A percentile compares a stretch with the other conserved stretches of the same genome.
Evolutionary conservation across 2,888 invertebrate species (phyloP).

Genomic region (Cactoblastis cactorum): DNA sequence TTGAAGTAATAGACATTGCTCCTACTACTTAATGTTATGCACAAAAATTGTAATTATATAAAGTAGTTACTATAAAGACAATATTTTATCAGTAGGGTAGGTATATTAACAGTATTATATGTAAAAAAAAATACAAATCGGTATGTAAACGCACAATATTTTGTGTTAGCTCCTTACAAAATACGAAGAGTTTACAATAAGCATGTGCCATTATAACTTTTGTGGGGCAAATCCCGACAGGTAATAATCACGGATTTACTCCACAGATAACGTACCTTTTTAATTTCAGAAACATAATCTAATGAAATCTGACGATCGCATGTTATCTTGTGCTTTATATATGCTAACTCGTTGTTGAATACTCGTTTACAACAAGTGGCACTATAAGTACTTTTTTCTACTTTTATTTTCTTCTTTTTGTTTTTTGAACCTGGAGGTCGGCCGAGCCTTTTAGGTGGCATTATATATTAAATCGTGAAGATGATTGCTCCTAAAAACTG

Average conservation of each 20-base stretch:
- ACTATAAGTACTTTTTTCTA: background rate
- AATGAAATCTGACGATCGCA: background rate
- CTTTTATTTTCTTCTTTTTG: slow-evolving; percentile 8
- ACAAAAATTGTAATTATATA: no score
- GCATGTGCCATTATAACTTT: background rate
- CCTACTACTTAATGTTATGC: no score
- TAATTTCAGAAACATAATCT: background rate
- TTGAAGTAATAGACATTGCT: no score
- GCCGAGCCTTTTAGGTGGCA: slow-evolving; percentile 59
- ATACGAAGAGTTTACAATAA: slow-evolving; percentile 4
- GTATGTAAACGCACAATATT: no score
- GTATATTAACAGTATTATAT: no score
- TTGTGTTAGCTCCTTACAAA: slow-evolving; percentile 3
- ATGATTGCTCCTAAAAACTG: slow-evolving; percentile 31
- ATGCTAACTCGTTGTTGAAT: background rate
- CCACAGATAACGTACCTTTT: background rate
- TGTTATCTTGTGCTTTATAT: background rate
- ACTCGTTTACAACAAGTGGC: slow-evolving; percentile 15
- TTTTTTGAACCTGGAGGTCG: slow-evolving; percentile 42
- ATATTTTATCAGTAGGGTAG: no score
- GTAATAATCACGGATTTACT: background rate
- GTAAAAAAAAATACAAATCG: no score
- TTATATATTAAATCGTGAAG: slow-evolving; percentile 28
- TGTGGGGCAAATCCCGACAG: background rate
- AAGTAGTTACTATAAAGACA: no score